These are phyloP conservation scores for Rhagium mordax DNA, from an alignment of 2,888 invertebrate species.

Conservation along the genomic window DNA sequence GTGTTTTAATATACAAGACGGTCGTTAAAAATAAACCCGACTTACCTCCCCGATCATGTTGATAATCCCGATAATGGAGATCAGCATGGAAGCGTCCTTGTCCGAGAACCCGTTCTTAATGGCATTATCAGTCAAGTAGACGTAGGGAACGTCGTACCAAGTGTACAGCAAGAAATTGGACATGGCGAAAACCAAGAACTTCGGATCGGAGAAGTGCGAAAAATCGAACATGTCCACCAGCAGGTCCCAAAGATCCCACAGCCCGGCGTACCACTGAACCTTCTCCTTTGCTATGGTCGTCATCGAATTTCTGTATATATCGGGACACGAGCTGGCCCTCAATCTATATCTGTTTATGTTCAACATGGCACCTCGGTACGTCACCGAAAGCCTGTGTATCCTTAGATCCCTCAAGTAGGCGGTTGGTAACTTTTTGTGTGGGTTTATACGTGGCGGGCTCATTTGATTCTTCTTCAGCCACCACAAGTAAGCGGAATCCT, in stretches of 20 bases:
- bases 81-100: constrained; percentile 84
- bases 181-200: constrained; percentile 84
- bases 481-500: constrained; percentile 72
- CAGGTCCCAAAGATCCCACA: constrained; percentile 86
- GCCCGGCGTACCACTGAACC: constrained; percentile 81
- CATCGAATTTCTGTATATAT: constrained; percentile 90
- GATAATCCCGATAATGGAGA: constrained; percentile 89
- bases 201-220: constrained; percentile 83
- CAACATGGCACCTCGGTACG: constrained; percentile 89
- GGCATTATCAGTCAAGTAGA: constrained; percentile 89
- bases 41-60: constrained; percentile 92
- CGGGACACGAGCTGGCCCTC: constrained; percentile 91
- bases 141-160: constrained; percentile 95
- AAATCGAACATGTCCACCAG: constrained; percentile 86
- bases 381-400: constrained; percentile 84
- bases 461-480: constrained; percentile 74
- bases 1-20: background rate
- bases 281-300: constrained; percentile 88
- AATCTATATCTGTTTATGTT: constrained; percentile 86
- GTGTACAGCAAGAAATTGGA: constrained; percentile 93
- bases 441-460: constrained; percentile 62
- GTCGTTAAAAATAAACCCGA: background rate
- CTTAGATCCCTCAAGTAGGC: constrained; percentile 83
- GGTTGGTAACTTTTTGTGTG: constrained; percentile 69
- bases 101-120: constrained; percentile 79